Conservation (phyloP, 2,113 vertebrate genomes). For the Hepsetus odoe region DNA sequence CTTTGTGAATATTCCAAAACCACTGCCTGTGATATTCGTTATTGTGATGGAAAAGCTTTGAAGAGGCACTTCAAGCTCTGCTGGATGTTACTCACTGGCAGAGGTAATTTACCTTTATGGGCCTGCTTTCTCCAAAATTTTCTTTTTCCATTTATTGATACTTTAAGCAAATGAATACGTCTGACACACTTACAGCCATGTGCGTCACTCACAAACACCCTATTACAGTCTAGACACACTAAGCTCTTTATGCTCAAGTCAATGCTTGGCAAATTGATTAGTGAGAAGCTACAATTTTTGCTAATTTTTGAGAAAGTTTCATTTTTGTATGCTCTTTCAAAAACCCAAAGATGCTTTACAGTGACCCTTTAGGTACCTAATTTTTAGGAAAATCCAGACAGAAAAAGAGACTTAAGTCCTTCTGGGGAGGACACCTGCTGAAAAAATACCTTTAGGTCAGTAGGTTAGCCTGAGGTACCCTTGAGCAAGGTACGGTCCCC, state of each 20-base stretch:
- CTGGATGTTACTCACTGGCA: not conserved
- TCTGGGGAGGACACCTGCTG: no score
- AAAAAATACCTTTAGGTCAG: no score
- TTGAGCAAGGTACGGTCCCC: no score
- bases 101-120: slow-evolving; percentile 6
- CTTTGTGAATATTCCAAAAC: not conserved
- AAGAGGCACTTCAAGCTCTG: slow-evolving; percentile 5
- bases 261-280: not conserved
- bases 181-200: not conserved
- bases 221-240: not conserved
- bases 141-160: slow-evolving; percentile 1
- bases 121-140: not conserved
- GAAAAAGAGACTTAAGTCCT: no score
- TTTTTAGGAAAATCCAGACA: no score
- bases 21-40: not conserved
- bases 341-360: no score
- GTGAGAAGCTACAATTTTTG: not conserved
- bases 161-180: not conserved
- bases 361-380: no score
- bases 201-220: not conserved
- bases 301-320: not conserved
- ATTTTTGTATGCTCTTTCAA: no score
- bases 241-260: not conserved
- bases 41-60: slow-evolving; percentile 11
- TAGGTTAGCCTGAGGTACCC: no score